phyloP scores from a whole-genome alignment of 2,888 invertebrate genomes.

The Synergus gifuensis region DNA sequence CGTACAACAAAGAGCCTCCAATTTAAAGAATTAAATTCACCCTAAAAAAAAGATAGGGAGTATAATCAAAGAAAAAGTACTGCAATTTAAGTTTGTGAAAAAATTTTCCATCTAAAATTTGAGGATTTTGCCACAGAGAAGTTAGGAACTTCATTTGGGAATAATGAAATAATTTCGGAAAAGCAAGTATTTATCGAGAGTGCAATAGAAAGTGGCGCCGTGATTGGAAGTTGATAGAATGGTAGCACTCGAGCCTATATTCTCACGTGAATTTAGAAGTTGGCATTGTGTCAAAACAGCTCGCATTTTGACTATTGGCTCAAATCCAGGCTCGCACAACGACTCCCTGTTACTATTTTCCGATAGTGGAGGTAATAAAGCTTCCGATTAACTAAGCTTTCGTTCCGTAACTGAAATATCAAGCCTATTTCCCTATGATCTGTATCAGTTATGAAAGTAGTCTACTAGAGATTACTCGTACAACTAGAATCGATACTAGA shows the following conservation, averaged over 20 bases:
- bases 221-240: slow-evolving; percentile 45
- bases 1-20: slow-evolving; percentile 42
- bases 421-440: neutral
- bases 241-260: slow-evolving; percentile 51
- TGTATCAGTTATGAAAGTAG: neutral
- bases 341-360: slow-evolving; percentile 47
- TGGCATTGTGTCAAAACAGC: slow-evolving; percentile 57
- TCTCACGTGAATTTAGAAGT: slow-evolving; percentile 50
- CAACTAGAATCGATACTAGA: neutral
- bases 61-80: neutral
- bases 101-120: neutral
- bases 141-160: neutral
- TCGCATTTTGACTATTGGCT: slow-evolving; percentile 60
- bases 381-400: neutral
- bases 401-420: neutral
- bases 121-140: neutral
- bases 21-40: slow-evolving; percentile 53
- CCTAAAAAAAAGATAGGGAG: neutral
- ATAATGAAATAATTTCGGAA: neutral
- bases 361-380: slow-evolving; percentile 20
- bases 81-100: neutral
- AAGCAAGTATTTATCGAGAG: neutral
- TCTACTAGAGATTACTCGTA: neutral
- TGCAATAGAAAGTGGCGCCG: slow-evolving; percentile 11
- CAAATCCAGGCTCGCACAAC: slow-evolving; percentile 53